Evolutionary conservation across 2,113 vertebrate species (phyloP).

Genomic region (Toxostoma redivivum): DNA sequence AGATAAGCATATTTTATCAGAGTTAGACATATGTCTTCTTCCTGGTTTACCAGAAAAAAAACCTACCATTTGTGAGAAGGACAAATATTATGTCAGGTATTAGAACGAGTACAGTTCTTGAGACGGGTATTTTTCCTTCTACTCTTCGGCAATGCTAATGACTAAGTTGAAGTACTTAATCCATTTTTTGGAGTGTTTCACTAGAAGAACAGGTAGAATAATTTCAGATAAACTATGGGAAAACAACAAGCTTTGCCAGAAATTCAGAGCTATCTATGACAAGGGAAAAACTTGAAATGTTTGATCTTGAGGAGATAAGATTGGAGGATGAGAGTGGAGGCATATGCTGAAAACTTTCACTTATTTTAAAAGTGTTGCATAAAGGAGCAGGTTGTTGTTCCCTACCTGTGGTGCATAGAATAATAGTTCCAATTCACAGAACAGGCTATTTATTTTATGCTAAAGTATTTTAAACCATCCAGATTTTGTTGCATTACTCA

Average conservation of each 20-base stretch:
- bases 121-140: background rate
- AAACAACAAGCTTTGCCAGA: background rate
- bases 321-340: background rate
- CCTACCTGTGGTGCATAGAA: background rate
- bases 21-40: background rate
- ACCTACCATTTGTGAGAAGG: background rate
- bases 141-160: background rate
- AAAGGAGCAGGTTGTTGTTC: background rate
- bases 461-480: background rate
- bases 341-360: background rate
- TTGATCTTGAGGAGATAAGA: background rate
- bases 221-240: background rate
- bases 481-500: background rate
- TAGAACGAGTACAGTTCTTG: accelerated
- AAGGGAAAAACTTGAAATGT: background rate
- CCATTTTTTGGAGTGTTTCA: background rate
- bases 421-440: background rate
- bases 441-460: background rate
- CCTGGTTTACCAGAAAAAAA: background rate
- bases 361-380: background rate
- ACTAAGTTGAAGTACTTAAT: background rate
- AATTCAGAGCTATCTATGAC: background rate
- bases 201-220: background rate
- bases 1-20: background rate
- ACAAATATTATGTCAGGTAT: background rate